Percentiles rank a stretch among this genome's conserved stretches.
Evolutionary conservation across 2,888 invertebrate genomes (phyloP).

Genomic region (Lasioglossum vierecki): DNA sequence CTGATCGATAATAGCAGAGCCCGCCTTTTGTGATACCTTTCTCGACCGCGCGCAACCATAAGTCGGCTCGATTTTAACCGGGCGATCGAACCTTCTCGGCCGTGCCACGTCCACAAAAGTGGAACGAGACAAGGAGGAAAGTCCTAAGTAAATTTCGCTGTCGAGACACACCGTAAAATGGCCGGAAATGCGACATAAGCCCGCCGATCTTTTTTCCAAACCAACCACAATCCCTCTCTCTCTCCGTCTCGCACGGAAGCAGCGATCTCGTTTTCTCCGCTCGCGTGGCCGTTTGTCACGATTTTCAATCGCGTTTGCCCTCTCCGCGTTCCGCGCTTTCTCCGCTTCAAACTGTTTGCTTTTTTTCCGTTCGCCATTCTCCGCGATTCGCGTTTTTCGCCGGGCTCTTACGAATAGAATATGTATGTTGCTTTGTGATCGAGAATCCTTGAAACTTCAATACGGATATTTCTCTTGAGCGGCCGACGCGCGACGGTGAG

Average conservation of each 20-base stretch:
- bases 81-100: conserved; percentile 28
- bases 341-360: background rate
- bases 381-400: background rate
- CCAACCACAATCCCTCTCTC: background rate
- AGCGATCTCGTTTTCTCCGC: conserved; percentile 6
- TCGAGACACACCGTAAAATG: conserved; percentile 48
- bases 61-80: conserved; percentile 21
- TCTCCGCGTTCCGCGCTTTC: background rate
- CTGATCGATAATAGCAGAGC: conserved; percentile 28
- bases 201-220: conserved; percentile 33
- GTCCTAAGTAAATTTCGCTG: conserved; percentile 69
- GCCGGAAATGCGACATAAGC: conserved; percentile 49
- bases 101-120: background rate
- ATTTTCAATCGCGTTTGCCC: conserved; percentile 48
- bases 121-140: conserved; percentile 41
- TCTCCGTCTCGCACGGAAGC: background rate
- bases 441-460: background rate
- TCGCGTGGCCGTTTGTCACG: conserved; percentile 43
- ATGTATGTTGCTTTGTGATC: conserved; percentile 8
- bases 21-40: conserved; percentile 11
- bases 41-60: background rate
- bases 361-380: background rate
- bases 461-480: background rate
- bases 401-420: background rate
- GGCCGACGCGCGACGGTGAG: too few relatives aligned